Evolutionary conservation across 1,140 invertebrate species (phyloP).

Genomic region (Agraylea sexmaculata): DNA sequence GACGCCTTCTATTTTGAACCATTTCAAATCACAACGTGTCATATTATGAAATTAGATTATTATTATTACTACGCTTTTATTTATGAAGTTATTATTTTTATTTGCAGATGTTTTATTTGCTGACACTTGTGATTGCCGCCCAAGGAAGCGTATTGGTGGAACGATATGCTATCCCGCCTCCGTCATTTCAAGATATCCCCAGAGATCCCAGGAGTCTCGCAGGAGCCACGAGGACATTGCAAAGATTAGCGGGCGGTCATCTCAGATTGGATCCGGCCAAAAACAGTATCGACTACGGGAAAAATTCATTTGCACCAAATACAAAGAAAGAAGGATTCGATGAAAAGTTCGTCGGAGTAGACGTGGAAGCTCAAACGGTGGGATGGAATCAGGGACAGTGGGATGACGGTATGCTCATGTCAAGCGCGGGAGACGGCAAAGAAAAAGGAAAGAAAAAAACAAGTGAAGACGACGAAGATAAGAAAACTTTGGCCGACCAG

Average conservation of each 20-base stretch:
- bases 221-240: slow-evolving; percentile 40
- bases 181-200: slow-evolving; percentile 29
- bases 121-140: slow-evolving; percentile 29
- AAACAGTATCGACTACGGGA: slow-evolving; percentile 27
- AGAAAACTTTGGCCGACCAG: slow-evolving; percentile 72
- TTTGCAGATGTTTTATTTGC: too few relatives aligned
- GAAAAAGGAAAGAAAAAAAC: slow-evolving; percentile 35
- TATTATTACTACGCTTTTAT: too few relatives aligned
- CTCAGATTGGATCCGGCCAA: slow-evolving; percentile 36
- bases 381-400: slow-evolving; percentile 45
- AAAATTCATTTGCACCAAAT: slow-evolving; percentile 30
- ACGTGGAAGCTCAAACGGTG: slow-evolving; percentile 33
- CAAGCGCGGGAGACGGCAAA: slow-evolving; percentile 53
- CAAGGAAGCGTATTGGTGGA: slow-evolving; percentile 37
- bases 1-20: too few relatives aligned
- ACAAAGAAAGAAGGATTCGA: slow-evolving; percentile 18
- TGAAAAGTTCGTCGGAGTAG: slow-evolving; percentile 32
- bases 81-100: too few relatives aligned
- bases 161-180: slow-evolving; percentile 39
- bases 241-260: slow-evolving; percentile 50
- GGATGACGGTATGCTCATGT: slow-evolving; percentile 52
- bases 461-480: slow-evolving; percentile 60
- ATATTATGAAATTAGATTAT: too few relatives aligned
- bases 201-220: slow-evolving; percentile 35
- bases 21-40: too few relatives aligned